A percentile compares a stretch with the other conserved stretches of the same genome.
These are phyloP conservation scores for Capromys pilorides DNA, from an alignment of 2,797 vertebrate species.

Conservation along the genomic window DNA sequence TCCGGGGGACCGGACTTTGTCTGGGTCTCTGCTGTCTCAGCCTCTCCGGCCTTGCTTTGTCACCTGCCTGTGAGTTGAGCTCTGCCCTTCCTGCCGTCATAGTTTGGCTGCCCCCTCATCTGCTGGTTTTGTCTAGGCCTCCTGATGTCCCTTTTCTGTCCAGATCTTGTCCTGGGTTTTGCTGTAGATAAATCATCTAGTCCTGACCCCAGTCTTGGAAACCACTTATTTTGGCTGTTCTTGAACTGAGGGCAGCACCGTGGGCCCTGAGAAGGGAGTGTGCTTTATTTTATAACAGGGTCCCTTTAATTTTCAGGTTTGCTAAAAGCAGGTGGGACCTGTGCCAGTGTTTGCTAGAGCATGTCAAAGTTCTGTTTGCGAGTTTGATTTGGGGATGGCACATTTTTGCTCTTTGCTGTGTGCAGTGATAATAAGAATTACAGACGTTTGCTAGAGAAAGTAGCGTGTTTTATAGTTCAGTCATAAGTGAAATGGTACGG, in stretches of 20 bases:
- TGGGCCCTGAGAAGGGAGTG: background rate
- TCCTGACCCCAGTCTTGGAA: background rate
- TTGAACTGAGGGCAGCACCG: background rate
- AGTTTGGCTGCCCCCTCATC: background rate
- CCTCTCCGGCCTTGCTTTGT: background rate
- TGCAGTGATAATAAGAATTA: background rate
- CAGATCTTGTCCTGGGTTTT: background rate
- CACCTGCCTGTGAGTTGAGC: background rate
- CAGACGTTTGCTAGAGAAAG: constrained; percentile 7
- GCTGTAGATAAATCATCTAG: background rate
- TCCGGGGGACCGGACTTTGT: background rate
- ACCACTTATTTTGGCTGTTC: background rate
- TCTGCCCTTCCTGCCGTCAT: background rate
- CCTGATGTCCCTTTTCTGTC: background rate
- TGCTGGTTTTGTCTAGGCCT: background rate
- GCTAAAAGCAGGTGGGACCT: background rate
- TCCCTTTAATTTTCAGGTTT: background rate
- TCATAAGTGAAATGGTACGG: background rate
- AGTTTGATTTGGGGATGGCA: background rate
- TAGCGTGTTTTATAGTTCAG: background rate
- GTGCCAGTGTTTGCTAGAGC: background rate
- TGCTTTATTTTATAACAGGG: background rate
- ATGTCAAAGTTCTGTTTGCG: background rate
- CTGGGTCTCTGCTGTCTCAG: background rate
- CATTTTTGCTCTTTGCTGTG: background rate